Evolutionary conservation across 2,888 invertebrate species (phyloP), one percentile per base, ranked within the genome.

Genomic region (Noctua pronuba): DNA sequence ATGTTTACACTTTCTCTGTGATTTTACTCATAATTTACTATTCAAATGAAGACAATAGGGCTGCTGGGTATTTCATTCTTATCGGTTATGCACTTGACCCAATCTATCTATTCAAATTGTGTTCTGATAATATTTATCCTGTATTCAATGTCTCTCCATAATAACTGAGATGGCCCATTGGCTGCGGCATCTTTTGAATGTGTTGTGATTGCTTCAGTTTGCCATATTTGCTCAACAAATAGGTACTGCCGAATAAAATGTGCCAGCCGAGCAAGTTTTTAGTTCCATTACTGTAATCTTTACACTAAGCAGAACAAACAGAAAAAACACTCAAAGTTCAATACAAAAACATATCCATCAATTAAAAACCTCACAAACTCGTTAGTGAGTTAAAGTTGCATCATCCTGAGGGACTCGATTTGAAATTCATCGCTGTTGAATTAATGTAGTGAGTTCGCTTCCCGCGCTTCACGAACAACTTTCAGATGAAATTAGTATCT

Each of bases 371-470:
- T 1, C 46, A 41, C 18, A 21, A 62, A 31, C 46, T 70, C 35
- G 41, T 70, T 60, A 66, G 49, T 68, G n/a, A 71, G 46, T 55
- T 49, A 55, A 77, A 35, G 58, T 70, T 82, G 76, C 65, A 77
- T 71, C 60, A 31, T 31, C 7, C 18, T 60, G 64, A 71, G 49
- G 18, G 41, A 49, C 60, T 73, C 31, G 28, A 70, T 79, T 82
- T 84, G 49, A 82, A 74, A 67, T 84, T 84, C 84, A 82, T 64
- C 75, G 70, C 67, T 58, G n/a, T 73, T 84, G 82, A 82, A 82
- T 82, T 82, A 82, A 82, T 84, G 84, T 73, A 79, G 82, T 70
- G 65, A 73, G 66, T 79, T 69, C 84, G 52, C 38, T 66, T 60
- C 65, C 62, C 66, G 77, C 62, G 58, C 41, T 84, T 73, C 73